Percentiles rank a stretch among this genome's conserved stretches.
Evolutionary conservation across 2,797 vertebrate species (phyloP).

Genomic region (Eulemur mongoz): DNA sequence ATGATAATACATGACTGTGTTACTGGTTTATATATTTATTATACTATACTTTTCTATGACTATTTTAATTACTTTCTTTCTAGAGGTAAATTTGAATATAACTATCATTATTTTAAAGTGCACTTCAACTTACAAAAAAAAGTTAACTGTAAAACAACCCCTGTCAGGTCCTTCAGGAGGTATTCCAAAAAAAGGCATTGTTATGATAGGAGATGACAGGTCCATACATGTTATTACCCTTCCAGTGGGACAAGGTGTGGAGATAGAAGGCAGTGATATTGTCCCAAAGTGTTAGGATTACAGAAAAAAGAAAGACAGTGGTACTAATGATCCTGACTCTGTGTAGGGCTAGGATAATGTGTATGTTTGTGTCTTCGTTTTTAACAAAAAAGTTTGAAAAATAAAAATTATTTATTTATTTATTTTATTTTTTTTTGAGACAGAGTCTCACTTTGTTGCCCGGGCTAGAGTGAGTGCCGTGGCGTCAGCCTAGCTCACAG

Average conservation of each 20-base stretch:
- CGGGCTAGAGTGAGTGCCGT: too few relatives aligned
- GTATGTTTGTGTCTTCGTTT: not conserved
- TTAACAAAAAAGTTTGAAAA: not conserved
- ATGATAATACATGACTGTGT: too few relatives aligned
- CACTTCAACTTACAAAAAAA: not conserved
- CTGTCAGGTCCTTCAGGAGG: not conserved
- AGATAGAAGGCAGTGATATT: not conserved
- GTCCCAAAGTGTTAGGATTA: not conserved
- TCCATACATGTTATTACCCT: not conserved
- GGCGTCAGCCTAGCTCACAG: too few relatives aligned
- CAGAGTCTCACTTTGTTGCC: too few relatives aligned
- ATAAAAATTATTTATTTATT: not conserved
- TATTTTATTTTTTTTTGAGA: too few relatives aligned
- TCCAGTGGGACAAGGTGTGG: not conserved
- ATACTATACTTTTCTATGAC: too few relatives aligned
- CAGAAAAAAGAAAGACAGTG: not conserved
- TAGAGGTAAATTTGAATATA: too few relatives aligned
- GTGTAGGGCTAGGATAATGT: not conserved
- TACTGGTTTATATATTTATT: too few relatives aligned
- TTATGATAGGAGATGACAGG: not conserved
- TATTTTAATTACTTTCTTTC: too few relatives aligned
- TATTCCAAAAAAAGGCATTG: not conserved
- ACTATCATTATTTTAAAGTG: too few relatives aligned
- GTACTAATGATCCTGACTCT: not conserved
- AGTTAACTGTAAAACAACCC: not conserved